Percentiles rank a stretch among this genome's conserved stretches.
Conservation (phyloP, 2,797 vertebrate species). For the Acipenser oxyrinchus region DNA sequence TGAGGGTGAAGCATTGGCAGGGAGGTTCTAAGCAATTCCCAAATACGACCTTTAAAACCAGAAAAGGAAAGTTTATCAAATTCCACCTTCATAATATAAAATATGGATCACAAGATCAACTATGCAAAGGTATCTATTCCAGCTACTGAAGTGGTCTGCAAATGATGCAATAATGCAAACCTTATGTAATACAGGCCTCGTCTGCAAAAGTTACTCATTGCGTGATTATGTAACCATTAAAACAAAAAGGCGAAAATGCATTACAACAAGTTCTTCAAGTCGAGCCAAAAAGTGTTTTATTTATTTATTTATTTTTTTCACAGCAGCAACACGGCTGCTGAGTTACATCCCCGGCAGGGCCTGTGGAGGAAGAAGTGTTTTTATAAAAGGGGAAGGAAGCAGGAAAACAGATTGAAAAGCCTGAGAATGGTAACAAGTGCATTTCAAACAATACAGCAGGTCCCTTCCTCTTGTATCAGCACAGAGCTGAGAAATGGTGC, state of each 20-base stretch:
- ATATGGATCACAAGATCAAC: too few species aligned
- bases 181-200: too few species aligned
- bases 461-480: constrained; percentile 41
- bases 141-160: too few species aligned
- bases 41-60: too few species aligned
- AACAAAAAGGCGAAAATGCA: background rate
- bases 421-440: constrained; percentile 56
- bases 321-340: constrained; percentile 19
- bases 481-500: constrained; percentile 48
- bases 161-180: too few species aligned
- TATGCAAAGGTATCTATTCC: too few species aligned
- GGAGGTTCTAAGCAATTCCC: too few species aligned
- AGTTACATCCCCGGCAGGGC: constrained; percentile 22
- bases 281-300: constrained; percentile 4
- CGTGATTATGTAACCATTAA: background rate
- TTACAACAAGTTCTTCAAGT: constrained; percentile 10
- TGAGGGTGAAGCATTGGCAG: too few species aligned
- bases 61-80: too few species aligned
- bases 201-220: background rate
- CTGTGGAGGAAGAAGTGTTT: constrained; percentile 53
- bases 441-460: constrained; percentile 45
- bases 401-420: constrained; percentile 71
- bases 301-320: constrained; percentile 13
- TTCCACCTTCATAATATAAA: too few species aligned
- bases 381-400: constrained; percentile 73